Conservation (phyloP, 1,140 invertebrate genomes). For the Aleiodes sp. region DNA sequence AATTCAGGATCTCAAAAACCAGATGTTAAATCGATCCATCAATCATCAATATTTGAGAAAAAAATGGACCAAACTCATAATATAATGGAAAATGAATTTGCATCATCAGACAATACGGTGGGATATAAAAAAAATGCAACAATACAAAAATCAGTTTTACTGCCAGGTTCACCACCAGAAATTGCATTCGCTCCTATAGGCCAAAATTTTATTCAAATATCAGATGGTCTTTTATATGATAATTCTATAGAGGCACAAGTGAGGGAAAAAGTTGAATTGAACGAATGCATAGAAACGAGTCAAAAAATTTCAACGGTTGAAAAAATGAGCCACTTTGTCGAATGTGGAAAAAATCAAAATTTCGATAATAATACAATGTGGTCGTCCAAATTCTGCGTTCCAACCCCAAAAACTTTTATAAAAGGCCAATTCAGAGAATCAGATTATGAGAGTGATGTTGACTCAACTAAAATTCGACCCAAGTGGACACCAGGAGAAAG, state of each 20-base stretch:
- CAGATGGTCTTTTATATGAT: conserved; percentile 66
- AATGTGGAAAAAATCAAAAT: conserved; percentile 68
- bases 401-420: conserved; percentile 74
- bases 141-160: conserved; percentile 63
- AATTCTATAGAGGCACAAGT: conserved; percentile 73
- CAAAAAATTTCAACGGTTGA: conserved; percentile 74
- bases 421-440: conserved; percentile 75
- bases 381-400: conserved; percentile 61
- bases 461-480: conserved; percentile 69
- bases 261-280: conserved; percentile 74
- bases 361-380: conserved; percentile 59
- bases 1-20: not conserved
- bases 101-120: conserved; percentile 24
- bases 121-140: conserved; percentile 58
- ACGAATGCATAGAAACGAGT: conserved; percentile 74
- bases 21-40: not conserved
- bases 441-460: conserved; percentile 77
- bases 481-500: conserved; percentile 71
- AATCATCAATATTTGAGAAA: conserved; percentile 25
- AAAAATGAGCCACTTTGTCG: conserved; percentile 75
- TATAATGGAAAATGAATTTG: conserved; percentile 45
- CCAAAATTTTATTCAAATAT: conserved; percentile 66
- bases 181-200: conserved; percentile 69
- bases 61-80: conserved; percentile 34
- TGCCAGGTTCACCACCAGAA: conserved; percentile 71